Conservation (phyloP, 2,113 vertebrate genomes). For the Psilopsiagon aymara region DNA sequence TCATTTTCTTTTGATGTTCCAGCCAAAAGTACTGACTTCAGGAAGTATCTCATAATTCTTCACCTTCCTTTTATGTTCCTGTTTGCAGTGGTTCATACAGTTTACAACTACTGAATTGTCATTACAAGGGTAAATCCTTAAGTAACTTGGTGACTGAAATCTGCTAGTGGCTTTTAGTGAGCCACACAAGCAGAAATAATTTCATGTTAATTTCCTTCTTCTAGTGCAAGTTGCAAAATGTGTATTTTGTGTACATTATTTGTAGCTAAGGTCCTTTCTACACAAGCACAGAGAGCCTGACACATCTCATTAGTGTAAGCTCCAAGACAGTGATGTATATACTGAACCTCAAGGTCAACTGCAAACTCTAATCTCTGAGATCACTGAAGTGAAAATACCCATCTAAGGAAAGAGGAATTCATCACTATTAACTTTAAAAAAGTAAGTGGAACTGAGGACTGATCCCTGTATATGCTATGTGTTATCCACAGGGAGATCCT, state of each 20-base stretch:
- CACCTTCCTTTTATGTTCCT: background rate
- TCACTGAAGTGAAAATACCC: conserved; percentile 24
- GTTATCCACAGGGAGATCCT: background rate
- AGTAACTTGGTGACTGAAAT: background rate
- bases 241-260: background rate
- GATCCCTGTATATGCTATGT: background rate
- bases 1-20: background rate
- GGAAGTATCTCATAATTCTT: background rate
- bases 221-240: background rate
- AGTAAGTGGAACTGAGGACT: background rate
- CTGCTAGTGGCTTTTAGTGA: background rate
- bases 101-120: background rate
- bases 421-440: background rate
- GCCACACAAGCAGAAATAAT: background rate
- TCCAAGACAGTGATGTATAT: background rate
- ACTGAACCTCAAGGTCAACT: conserved; percentile 21
- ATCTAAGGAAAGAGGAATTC: background rate
- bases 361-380: background rate
- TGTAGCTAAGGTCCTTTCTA: background rate
- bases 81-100: background rate
- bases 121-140: background rate
- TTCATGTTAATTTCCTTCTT: background rate
- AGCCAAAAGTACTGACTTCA: background rate
- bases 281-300: background rate
- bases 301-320: background rate